Evolutionary conservation across 2,888 invertebrate genomes (phyloP), one percentile per base, ranked within the genome.

Genomic region (Acanthosepion pharaonis): DNA sequence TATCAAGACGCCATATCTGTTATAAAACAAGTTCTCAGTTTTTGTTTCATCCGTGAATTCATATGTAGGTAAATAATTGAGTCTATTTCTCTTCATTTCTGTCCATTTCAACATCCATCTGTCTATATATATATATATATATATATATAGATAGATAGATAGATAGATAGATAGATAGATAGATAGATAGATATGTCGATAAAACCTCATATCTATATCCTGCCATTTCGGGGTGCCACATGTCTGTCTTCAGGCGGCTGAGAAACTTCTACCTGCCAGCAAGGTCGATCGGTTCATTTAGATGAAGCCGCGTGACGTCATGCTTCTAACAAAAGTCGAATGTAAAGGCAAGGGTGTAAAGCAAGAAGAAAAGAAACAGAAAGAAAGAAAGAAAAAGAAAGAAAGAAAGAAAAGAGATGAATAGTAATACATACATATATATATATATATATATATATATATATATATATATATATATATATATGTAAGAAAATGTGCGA

Each of bases 231-330:
- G 78, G 78, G 78, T 78, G 78, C 78, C 78, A 78, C n/a, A 78
- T n/a, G 78, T 78, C 78, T 78, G 78, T 78, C n/a, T 33, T 78
- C 78, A 11, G n/a, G 78, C 78, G 78, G n/a, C 78, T 78, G 23
- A 18, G 6, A 33, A 78, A n/a, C 78, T n/a, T 33, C 78, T 78
- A 78, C 78, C 78, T 78, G 78, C 78, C 11, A n/a, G 78, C n/a
- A 78, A 78, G 78, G 78, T 78, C 78, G 78, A 78, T 78, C n/a
- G 78, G 78, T 78, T 78, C 78, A 78, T 78, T 78, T 78, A 4
- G n/a, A 78, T 78, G 78, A 78, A n/a, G 78, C 78, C 4, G 78
- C 78, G 78, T 78, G 78, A 78, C 78, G n/a, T 78, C 78, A 33
- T 23, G 78, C 78, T 15, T n/a, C 78, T 78, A n/a, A 78, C n/a